Evolutionary conservation across 2,113 vertebrate species (phyloP).

Genomic region (Nothocercus nigrocapillus): DNA sequence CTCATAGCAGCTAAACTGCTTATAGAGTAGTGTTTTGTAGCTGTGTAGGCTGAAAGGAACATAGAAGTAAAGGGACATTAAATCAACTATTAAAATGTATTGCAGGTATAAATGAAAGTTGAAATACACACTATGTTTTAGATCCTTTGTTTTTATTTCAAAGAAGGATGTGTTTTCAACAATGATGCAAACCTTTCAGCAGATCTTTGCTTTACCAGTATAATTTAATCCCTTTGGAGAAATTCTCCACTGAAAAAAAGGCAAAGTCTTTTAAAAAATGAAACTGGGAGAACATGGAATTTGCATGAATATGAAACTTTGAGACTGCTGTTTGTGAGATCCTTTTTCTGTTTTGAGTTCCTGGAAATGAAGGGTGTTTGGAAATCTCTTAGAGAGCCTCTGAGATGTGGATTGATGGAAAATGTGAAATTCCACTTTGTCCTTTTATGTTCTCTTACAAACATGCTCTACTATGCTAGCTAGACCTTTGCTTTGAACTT

Average conservation of each 20-base stretch:
- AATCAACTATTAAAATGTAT: neutral
- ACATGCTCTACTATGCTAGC: neutral
- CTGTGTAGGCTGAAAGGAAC: too few relatives aligned
- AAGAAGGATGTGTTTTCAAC: neutral
- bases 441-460: neutral
- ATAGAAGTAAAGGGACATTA: neutral
- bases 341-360: neutral
- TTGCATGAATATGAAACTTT: neutral
- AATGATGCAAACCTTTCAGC: neutral
- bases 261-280: neutral
- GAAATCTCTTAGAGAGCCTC: neutral
- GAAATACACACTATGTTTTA: neutral
- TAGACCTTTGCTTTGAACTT: neutral
- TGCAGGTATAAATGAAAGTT: neutral
- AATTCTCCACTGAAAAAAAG: neutral
- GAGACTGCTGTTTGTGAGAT: neutral
- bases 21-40: neutral
- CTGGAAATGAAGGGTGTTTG: neutral
- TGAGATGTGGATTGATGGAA: neutral
- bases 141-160: neutral
- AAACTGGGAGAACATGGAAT: neutral
- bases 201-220: neutral
- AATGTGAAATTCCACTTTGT: neutral
- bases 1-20: neutral
- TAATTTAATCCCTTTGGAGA: neutral